phyloP scores from a whole-genome alignment of 1,140 invertebrate genomes.

The Drosophila dunni region DNA sequence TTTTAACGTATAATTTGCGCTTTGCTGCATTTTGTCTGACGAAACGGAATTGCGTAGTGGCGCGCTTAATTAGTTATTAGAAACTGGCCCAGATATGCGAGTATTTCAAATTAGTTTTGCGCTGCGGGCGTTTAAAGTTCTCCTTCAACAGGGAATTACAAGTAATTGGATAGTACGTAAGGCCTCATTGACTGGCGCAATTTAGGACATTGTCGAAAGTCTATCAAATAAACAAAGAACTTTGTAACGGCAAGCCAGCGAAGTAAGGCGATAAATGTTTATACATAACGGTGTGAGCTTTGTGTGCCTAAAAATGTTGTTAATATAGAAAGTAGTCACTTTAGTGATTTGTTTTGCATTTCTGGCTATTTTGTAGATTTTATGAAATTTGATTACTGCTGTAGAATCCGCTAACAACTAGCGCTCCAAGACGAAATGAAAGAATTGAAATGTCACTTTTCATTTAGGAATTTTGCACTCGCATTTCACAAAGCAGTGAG shows the following conservation, averaged over 20 bases:
- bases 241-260: not conserved
- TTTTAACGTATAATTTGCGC: constrained; percentile 50
- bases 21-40: constrained; percentile 27
- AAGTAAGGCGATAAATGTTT: not conserved
- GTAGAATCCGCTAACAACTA: constrained; percentile 3
- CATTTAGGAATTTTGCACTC: constrained; percentile 55
- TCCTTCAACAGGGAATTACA: too few relatives aligned
- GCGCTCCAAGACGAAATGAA: constrained; percentile 30
- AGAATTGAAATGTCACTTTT: constrained; percentile 71
- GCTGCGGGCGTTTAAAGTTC: constrained; percentile 33
- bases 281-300: not conserved
- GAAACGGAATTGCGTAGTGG: constrained; percentile 13
- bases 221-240: too few relatives aligned
- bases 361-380: not conserved
- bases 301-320: too few relatives aligned
- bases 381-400: constrained; percentile 12
- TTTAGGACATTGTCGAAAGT: too few relatives aligned
- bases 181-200: too few relatives aligned
- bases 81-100: constrained; percentile 13
- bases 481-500: constrained; percentile 32
- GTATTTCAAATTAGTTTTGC: constrained; percentile 23
- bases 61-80: constrained; percentile 71
- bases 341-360: not conserved
- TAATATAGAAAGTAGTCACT: not conserved
- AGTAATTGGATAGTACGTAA: too few relatives aligned